Conservation (phyloP, 2,113 vertebrate genomes). For the Serilophus lunatus region DNA sequence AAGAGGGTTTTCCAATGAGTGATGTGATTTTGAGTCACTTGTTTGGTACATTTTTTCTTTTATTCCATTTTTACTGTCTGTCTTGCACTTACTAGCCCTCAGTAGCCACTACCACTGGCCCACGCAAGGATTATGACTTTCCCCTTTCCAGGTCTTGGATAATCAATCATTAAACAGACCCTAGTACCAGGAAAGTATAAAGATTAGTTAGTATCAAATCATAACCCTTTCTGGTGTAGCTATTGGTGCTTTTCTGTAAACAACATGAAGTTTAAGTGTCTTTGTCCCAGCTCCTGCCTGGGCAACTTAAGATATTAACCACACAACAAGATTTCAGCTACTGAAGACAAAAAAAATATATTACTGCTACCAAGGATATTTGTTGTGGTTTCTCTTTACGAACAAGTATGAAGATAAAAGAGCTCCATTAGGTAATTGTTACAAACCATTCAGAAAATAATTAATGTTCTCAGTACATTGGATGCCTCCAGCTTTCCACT, state of each 20-base stretch:
- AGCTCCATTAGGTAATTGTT: background rate
- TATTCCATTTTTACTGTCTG: background rate
- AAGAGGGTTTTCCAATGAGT: slow-evolving; percentile 18
- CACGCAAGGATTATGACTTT: background rate
- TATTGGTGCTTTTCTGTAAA: background rate
- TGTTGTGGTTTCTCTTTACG: background rate
- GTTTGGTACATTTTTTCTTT: slow-evolving; percentile 25
- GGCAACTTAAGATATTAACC: background rate
- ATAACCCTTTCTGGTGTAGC: background rate
- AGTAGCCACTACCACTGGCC: background rate
- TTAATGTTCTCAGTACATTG: background rate
- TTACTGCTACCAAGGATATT: background rate
- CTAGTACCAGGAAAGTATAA: background rate
- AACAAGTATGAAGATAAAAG: background rate
- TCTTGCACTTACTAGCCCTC: background rate
- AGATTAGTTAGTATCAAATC: background rate
- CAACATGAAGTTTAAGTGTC: background rate
- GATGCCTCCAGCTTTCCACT: background rate
- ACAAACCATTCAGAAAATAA: background rate
- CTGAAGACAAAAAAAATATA: background rate
- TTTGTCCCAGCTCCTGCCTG: background rate
- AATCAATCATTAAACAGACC: background rate
- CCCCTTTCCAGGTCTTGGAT: background rate
- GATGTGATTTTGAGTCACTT: slow-evolving; percentile 56
- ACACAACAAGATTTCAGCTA: background rate